A percentile compares a stretch with the other conserved stretches of the same genome.
These are phyloP conservation scores for Botia almorhae DNA, from an alignment of 2,797 vertebrate genomes.

Conservation along the genomic window DNA sequence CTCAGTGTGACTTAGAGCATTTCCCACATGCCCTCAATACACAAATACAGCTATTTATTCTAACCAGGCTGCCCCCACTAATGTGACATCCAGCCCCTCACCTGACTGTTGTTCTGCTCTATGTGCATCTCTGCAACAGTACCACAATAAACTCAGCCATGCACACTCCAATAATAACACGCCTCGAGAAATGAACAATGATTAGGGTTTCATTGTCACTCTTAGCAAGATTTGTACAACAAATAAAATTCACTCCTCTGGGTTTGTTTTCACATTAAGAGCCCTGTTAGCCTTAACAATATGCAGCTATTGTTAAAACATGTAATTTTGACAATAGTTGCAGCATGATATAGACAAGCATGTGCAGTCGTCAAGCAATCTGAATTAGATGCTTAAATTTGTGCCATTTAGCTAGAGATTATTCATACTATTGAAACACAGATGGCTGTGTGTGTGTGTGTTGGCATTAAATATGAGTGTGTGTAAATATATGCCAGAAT, in stretches of 20 bases:
- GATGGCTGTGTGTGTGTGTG: slow-evolving; percentile 63
- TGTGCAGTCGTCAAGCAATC: background rate
- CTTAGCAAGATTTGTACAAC: slow-evolving; percentile 23
- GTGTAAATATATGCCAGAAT: slow-evolving; percentile 39
- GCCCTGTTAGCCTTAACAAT: slow-evolving; percentile 13
- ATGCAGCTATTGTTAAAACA: background rate
- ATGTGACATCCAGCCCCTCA: background rate
- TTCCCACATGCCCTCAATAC: background rate
- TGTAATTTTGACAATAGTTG: slow-evolving; percentile 17
- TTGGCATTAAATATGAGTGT: slow-evolving; percentile 19
- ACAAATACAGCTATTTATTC: slow-evolving; percentile 13
- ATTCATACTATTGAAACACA: slow-evolving; percentile 46
- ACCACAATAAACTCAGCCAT: background rate
- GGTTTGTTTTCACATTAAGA: background rate
- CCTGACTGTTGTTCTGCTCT: background rate
- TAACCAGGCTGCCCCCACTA: background rate
- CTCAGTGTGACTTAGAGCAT: slow-evolving; percentile 9
- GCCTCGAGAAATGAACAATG: background rate
- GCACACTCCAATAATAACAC: background rate
- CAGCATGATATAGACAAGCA: background rate
- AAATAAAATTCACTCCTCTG: background rate
- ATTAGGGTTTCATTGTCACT: slow-evolving; percentile 28
- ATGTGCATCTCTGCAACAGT: slow-evolving; percentile 5
- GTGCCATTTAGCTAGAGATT: slow-evolving; percentile 24
- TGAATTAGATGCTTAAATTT: slow-evolving; percentile 5